Evolutionary conservation across 2,888 invertebrate species (phyloP).

Genomic region (Nemapogon koenigi): DNA sequence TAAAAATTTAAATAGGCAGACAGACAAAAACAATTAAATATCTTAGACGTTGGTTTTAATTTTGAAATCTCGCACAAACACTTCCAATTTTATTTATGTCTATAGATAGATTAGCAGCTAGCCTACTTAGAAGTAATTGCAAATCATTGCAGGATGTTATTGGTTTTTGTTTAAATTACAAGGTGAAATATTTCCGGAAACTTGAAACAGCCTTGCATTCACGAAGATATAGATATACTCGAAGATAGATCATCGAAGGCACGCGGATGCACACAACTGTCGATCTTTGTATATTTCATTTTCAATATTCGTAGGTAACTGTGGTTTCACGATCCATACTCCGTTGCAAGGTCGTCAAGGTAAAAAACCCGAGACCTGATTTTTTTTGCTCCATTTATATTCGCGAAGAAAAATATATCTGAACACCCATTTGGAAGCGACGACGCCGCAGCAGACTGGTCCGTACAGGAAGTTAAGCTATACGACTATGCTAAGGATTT

Average conservation of each 20-base stretch:
- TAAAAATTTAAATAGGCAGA: too few relatives aligned
- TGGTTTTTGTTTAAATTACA: too few relatives aligned
- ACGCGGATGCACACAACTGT: conserved; percentile 7
- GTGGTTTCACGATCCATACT: conserved; percentile 51
- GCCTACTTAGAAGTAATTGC: too few relatives aligned
- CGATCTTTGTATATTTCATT: conserved; percentile 24
- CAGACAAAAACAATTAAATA: too few relatives aligned
- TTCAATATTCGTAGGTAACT: conserved; percentile 33
- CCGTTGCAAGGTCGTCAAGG: conserved; percentile 56
- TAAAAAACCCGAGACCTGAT: conserved; percentile 40
- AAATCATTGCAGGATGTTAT: too few relatives aligned
- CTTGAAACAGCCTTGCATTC: conserved; percentile 5
- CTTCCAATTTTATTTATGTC: too few relatives aligned
- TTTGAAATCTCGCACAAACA: too few relatives aligned
- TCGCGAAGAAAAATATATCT: conserved; percentile 52
- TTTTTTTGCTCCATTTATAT: conserved; percentile 59
- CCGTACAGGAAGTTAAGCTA: conserved; percentile 53
- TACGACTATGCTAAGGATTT: conserved; percentile 41
- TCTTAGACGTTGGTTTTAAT: too few relatives aligned
- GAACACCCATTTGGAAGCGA: conserved; percentile 57
- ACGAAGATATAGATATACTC: too few relatives aligned
- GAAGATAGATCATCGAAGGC: conserved; percentile 4
- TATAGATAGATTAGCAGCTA: too few relatives aligned
- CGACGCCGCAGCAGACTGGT: conserved; percentile 36
- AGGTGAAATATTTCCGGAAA: too few relatives aligned